A percentile compares a stretch with the other conserved stretches of the same genome.
phyloP scores from a whole-genome alignment of 37 sponge, comb jelly and placozoan genomes.

The Corticium candelabrum region DNA sequence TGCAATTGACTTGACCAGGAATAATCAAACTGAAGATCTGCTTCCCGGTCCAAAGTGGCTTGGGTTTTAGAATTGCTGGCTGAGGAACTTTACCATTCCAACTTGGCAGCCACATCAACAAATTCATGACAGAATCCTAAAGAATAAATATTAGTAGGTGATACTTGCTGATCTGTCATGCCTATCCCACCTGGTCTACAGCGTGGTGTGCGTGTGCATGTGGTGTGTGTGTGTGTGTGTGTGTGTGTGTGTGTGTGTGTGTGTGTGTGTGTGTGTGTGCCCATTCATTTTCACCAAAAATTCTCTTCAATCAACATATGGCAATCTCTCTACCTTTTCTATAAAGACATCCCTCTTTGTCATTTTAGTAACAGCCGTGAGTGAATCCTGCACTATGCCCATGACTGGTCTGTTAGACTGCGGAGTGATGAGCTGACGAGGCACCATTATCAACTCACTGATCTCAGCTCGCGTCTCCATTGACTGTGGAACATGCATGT shows the following conservation, averaged over 20 bases:
- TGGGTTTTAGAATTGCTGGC: slow-evolving; percentile 96
- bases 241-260: no score
- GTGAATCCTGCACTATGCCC: slow-evolving; percentile 98
- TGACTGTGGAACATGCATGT: slow-evolving; percentile 96
- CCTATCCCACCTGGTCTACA: no score
- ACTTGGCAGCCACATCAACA: slow-evolving; percentile 95
- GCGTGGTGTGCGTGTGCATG: no score
- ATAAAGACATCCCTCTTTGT: slow-evolving; percentile 95
- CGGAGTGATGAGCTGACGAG: slow-evolving; percentile 84
- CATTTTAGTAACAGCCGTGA: slow-evolving; percentile 84
- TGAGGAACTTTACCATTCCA: slow-evolving; percentile 97
- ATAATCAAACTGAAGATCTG: slow-evolving; percentile 95
- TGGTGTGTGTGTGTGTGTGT: no score
- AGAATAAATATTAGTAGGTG: not conserved
- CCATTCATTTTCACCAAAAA: no score
- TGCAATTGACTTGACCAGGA: slow-evolving; percentile 82
- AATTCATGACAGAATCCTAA: slow-evolving; percentile 88
- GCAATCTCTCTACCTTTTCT: slow-evolving; percentile 52
- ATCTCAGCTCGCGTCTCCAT: slow-evolving; percentile 95
- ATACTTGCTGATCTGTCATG: no score
- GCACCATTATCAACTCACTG: slow-evolving; percentile 78
- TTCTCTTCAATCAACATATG: not conserved
- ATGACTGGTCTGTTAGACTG: slow-evolving; percentile 99
- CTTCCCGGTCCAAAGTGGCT: slow-evolving; percentile 98
- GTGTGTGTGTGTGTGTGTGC: no score